Evolutionary conservation across 2,113 vertebrate species (phyloP), one percentile per base, ranked within the genome.

Genomic region (Myrmecophaga tridactyla): DNA sequence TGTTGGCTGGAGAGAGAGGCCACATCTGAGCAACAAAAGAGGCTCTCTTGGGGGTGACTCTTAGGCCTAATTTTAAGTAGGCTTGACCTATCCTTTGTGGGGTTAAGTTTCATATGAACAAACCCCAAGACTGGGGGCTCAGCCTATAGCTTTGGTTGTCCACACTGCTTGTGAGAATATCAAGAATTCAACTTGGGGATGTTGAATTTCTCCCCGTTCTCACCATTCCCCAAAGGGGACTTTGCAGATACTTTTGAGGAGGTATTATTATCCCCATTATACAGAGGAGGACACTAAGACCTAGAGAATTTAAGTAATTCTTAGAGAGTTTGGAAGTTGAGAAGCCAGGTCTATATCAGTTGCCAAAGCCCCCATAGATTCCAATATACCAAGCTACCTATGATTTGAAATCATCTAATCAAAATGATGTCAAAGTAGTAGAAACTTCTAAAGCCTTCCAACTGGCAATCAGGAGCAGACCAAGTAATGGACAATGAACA

Each of bases 221-320:
- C n/a, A n/a, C n/a, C n/a, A n/a, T n/a, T n/a, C n/a, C n/a, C n/a
- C n/a, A n/a, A n/a, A n/a, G n/a, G n/a, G n/a, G n/a, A n/a, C n/a
- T n/a, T n/a, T n/a, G n/a, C n/a, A n/a, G n/a, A n/a, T n/a, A n/a
- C 69, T 13, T 48, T 23, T 2, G 8, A 69, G 12, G 78, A 92
- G 91, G 56, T 93, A 89, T 73, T 75, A 81, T 34, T 36, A 76
- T 87, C 29, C 21, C 36, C 39, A 36, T 89, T 93, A 94, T 82
- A 96, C 39, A 75, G 46, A 90, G 63, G 87, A 76, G 46, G n/a
- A 76, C 12, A 56, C 56, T 82, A 12, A 85, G 48, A 43, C 70
- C 39, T 48, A 77, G 10, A 89, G n/a, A 39, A 67, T 67, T 84
- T 82, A 86, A 92, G 65, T 72, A 67, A 93, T 69, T 83, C 67